These are phyloP conservation scores for Ectropis crepuscularia DNA, from an alignment of 2,888 invertebrate genomes.

Conservation along the genomic window DNA sequence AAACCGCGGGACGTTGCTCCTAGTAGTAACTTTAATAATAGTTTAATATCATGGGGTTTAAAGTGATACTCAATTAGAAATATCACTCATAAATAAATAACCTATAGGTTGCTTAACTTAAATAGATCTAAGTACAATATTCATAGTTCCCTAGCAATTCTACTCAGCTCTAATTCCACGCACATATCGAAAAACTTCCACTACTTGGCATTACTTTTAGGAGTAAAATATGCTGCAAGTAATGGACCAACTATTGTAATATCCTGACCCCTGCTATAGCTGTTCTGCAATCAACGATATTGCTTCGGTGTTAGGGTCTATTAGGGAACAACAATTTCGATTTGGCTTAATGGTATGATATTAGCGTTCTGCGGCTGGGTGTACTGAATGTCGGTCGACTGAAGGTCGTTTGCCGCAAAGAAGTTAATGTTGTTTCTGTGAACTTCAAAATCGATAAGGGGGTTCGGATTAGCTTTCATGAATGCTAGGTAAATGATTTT, in stretches of 20 bases:
- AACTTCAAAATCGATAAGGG: conserved; percentile 2
- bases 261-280: conserved; percentile 32
- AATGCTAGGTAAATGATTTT: too few species aligned
- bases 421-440: conserved; percentile 13
- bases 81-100: too few species aligned
- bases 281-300: conserved; percentile 39
- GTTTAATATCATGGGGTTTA: too few species aligned
- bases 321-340: conserved; percentile 41
- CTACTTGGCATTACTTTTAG: conserved; percentile 40
- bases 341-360: conserved; percentile 39
- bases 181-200: conserved; percentile 68
- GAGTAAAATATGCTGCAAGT: conserved; percentile 37
- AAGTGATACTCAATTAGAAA: too few species aligned
- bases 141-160: conserved; percentile 2
- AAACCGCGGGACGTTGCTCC: too few species aligned
- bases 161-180: conserved; percentile 51
- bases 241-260: conserved; percentile 40
- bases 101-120: too few species aligned
- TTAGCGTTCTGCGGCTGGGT: conserved; percentile 36
- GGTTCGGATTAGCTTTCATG: neutral
- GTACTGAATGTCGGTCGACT: conserved; percentile 27
- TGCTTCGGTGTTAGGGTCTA: conserved; percentile 41
- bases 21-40: too few species aligned
- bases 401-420: conserved; percentile 28
- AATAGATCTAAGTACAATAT: neutral